These are phyloP conservation scores for Lampropteryx suffumata DNA, from an alignment of 2,888 invertebrate species.

Conservation along the genomic window DNA sequence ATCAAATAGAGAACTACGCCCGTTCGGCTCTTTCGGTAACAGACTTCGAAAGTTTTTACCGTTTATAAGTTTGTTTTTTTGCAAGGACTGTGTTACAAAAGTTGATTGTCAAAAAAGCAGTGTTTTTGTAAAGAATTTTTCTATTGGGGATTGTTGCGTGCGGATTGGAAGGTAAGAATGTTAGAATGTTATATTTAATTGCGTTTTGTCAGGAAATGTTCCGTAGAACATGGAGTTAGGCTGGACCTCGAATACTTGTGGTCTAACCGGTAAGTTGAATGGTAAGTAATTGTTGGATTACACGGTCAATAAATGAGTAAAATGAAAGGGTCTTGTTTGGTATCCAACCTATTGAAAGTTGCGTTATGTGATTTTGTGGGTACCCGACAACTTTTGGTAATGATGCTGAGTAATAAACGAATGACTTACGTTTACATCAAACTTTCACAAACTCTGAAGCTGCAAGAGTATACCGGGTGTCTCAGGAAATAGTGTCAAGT, in stretches of 20 bases:
- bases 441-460: conserved; percentile 22
- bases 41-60: conserved; percentile 40
- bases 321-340: conserved; percentile 22
- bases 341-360: conserved; percentile 6
- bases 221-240: conserved; percentile 15
- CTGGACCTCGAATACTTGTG: conserved; percentile 20
- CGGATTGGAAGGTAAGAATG: conserved; percentile 47
- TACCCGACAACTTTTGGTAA: conserved; percentile 4
- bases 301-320: conserved; percentile 21
- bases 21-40: conserved; percentile 25
- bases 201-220: conserved; percentile 40
- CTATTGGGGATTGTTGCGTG: conserved; percentile 68
- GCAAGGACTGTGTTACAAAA: conserved; percentile 68
- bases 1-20: conserved; percentile 23
- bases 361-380: conserved; percentile 17
- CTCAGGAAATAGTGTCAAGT: not conserved
- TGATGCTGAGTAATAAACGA: conserved; percentile 4
- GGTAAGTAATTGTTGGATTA: conserved; percentile 25
- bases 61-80: conserved; percentile 52
- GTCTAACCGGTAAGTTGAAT: conserved; percentile 28
- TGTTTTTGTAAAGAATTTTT: conserved; percentile 52
- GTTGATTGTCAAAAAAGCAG: conserved; percentile 39
- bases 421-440: conserved; percentile 8
- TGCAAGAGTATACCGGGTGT: conserved; percentile 1
- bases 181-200: conserved; percentile 31